Percentiles rank a stretch among this genome's conserved stretches.
Conservation (phyloP, 2,113 vertebrate genomes). For the Percina caprodes region DNA sequence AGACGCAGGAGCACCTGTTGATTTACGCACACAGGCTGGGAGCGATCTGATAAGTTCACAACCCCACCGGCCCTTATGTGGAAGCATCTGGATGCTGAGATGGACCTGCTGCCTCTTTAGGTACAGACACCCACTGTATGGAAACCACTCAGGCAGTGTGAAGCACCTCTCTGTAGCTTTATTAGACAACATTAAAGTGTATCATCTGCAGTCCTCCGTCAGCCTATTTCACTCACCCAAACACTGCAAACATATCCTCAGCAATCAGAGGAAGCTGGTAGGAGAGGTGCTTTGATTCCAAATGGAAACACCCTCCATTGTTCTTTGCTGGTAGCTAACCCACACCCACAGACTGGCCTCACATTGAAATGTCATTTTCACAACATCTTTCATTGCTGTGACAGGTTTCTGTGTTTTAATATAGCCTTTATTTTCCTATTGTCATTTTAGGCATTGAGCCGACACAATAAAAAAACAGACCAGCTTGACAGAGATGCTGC, state of each 20-base stretch:
- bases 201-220: neutral
- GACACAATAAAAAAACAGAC: neutral
- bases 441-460: conserved; percentile 31
- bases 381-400: conserved; percentile 15
- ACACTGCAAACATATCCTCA: conserved; percentile 14
- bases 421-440: neutral
- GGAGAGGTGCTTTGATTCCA: conserved; percentile 67
- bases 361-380: conserved; percentile 49
- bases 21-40: conserved; percentile 61
- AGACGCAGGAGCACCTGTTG: conserved; percentile 68
- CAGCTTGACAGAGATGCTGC: neutral
- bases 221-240: conserved; percentile 16
- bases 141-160: neutral
- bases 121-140: neutral
- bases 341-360: conserved; percentile 59
- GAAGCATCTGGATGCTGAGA: conserved; percentile 18
- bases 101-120: conserved; percentile 8
- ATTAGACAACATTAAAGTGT: neutral
- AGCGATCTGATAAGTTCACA: conserved; percentile 40
- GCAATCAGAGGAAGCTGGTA: conserved; percentile 74
- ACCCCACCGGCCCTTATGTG: conserved; percentile 42
- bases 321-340: conserved; percentile 60
- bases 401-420: conserved; percentile 43
- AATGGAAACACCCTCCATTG: conserved; percentile 83
- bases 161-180: neutral